These are phyloP conservation scores for Melospiza melodia DNA, from an alignment of 2,113 vertebrate genomes.

Conservation along the genomic window DNA sequence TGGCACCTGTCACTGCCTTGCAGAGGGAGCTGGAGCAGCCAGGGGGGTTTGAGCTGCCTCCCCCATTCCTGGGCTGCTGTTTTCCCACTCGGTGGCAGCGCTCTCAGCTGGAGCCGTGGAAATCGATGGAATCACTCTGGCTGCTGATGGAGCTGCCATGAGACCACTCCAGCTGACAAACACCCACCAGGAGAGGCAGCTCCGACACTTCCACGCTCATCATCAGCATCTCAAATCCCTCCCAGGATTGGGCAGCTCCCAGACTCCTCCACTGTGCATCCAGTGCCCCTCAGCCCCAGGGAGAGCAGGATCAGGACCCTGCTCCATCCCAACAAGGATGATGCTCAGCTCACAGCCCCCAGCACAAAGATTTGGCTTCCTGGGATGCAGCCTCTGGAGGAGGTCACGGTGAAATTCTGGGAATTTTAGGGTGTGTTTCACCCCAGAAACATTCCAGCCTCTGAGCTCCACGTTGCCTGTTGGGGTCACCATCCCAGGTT, in stretches of 20 bases:
- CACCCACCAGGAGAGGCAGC: neutral
- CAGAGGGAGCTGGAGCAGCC: fast-evolving
- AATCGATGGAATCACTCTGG: neutral
- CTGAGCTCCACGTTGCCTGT: fast-evolving
- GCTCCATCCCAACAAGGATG: neutral
- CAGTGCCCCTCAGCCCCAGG: fast-evolving
- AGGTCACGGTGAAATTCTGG: neutral
- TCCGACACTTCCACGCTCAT: fast-evolving
- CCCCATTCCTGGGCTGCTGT: neutral
- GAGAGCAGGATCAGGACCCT: fast-evolving
- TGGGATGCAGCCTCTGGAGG: neutral
- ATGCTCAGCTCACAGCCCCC: neutral
- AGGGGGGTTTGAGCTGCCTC: neutral
- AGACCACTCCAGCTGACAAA: neutral
- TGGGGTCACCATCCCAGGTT: neutral
- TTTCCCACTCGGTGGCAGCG: neutral
- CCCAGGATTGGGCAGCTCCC: neutral
- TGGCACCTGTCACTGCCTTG: neutral
- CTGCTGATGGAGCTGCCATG: neutral
- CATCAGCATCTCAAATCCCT: neutral
- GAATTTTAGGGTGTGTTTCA: neutral
- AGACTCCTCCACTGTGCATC: fast-evolving
- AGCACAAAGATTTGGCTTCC: neutral
- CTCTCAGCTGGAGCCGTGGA: neutral
- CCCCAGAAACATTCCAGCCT: neutral